Evolutionary conservation across 2,113 vertebrate species (phyloP).

Genomic region (Coptodon bakossiorum): DNA sequence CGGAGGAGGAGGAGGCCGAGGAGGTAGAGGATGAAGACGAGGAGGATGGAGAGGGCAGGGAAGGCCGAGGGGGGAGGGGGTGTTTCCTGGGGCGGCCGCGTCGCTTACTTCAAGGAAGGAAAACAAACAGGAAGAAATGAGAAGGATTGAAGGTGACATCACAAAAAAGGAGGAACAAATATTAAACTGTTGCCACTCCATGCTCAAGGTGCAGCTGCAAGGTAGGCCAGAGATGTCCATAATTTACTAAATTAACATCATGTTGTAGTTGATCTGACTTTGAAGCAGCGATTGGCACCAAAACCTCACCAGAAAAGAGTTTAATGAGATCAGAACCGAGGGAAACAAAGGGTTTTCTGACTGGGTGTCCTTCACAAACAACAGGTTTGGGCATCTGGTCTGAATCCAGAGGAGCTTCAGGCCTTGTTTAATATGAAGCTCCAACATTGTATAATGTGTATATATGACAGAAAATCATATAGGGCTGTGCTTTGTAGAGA

Average conservation of each 20-base stretch:
- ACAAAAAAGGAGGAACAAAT: background rate
- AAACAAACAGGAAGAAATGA: background rate
- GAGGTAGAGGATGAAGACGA: conserved; percentile 66
- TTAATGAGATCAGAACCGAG: background rate
- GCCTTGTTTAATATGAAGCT: rapidly evolving
- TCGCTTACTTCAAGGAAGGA: conserved; percentile 59
- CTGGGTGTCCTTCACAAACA: background rate
- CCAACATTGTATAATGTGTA: background rate
- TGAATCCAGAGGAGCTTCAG: background rate
- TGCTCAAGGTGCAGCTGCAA: background rate
- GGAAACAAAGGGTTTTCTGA: background rate
- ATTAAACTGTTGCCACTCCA: background rate
- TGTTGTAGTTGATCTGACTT: background rate
- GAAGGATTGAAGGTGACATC: background rate
- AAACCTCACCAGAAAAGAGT: background rate
- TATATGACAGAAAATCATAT: background rate
- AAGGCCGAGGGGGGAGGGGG: conserved; percentile 59
- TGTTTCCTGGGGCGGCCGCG: conserved; percentile 77
- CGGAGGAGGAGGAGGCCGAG: conserved; percentile 59
- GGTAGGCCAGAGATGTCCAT: rapidly evolving
- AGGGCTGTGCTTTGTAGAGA: background rate
- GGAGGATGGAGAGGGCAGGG: conserved; percentile 58
- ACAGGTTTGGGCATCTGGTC: background rate
- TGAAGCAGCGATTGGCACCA: background rate
- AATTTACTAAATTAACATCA: background rate